These are phyloP conservation scores for Distichodus sexfasciatus DNA, from an alignment of 2,797 vertebrate species.

Conservation along the genomic window DNA sequence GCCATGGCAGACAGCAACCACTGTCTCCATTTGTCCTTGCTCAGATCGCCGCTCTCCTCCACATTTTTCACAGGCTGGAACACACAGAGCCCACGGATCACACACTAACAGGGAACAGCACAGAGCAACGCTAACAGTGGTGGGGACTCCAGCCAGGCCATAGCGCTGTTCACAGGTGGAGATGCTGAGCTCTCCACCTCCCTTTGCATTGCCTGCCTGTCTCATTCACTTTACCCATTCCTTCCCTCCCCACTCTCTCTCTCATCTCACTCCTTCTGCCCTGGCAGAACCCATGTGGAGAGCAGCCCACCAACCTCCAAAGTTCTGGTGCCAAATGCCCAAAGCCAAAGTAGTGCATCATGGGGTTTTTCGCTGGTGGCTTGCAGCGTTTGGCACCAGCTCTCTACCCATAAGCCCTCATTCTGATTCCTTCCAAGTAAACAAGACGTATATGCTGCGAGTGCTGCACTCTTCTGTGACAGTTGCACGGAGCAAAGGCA, in stretches of 20 bases:
- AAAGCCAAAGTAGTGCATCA: constrained; percentile 41
- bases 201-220: not conserved
- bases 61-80: constrained; percentile 72
- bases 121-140: constrained; percentile 4
- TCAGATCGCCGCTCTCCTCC: constrained; percentile 72
- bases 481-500: constrained; percentile 30
- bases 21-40: constrained; percentile 81
- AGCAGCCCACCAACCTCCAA: constrained; percentile 37
- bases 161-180: constrained; percentile 8
- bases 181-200: constrained; percentile 21
- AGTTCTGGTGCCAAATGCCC: constrained; percentile 41
- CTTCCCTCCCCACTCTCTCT: not conserved
- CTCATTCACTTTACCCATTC: constrained; percentile 1
- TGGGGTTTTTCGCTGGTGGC: constrained; percentile 32
- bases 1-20: constrained; percentile 76
- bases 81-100: constrained; percentile 62
- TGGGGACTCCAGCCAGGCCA: constrained; percentile 17
- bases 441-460: constrained; percentile 22
- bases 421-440: constrained; percentile 31
- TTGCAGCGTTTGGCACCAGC: constrained; percentile 41
- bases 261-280: constrained; percentile 15
- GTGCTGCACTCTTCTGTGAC: constrained; percentile 15
- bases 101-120: constrained; percentile 38
- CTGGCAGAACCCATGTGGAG: constrained; percentile 34
- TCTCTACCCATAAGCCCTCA: constrained; percentile 30